Evolutionary conservation across 1,140 invertebrate genomes (phyloP), one percentile per base, ranked within the genome.

Genomic region (Drosophila prosaltans): DNA sequence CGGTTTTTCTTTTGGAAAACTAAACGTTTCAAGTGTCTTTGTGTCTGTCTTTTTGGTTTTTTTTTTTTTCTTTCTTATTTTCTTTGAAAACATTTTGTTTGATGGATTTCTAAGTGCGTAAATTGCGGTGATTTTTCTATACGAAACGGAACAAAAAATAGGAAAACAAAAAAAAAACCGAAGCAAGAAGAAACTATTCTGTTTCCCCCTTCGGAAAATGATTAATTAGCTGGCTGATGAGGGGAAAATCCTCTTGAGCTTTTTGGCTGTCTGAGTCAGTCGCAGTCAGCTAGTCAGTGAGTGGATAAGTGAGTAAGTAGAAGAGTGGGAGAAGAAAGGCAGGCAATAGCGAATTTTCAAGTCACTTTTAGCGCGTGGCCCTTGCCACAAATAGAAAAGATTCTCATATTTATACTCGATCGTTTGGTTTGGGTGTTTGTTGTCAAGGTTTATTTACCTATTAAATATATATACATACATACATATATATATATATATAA

Each of bases 61-160:
- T 69, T 65, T 57, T 65, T 61, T 58, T 40, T 76, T 36, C 32
- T 36, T 36, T 36, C 3, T 5, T 36, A 7, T 36, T 36, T 36
- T 65, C 55, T 74, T 61, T 75, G 61, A 39, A 5, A 64, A 45
- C 54, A 69, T 74, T 57, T 74, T 88, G 84, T 88, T 88, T 88
- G 84, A 88, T 88, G 84, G 83, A 74, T 88, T 89, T 88, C 80
- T 80, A 88, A 88, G 84, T 89, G 83, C 83, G 83, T 88, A 76
- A 72, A 83, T 77, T 70, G 84, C 36, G 71, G 68, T 77, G 83
- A 89, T 83, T 83, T 74, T 65, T 30, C 1, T 8, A 39, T 55
- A 54, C 26, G 28, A 65, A 65, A 48, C n/a, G 16, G 3, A 30
- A 59, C 16, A 39, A 7, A 24, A 16, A 16, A 16, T 16, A 16